Conservation (phyloP, 2,797 vertebrate genomes). For the Strix occidentalis region DNA sequence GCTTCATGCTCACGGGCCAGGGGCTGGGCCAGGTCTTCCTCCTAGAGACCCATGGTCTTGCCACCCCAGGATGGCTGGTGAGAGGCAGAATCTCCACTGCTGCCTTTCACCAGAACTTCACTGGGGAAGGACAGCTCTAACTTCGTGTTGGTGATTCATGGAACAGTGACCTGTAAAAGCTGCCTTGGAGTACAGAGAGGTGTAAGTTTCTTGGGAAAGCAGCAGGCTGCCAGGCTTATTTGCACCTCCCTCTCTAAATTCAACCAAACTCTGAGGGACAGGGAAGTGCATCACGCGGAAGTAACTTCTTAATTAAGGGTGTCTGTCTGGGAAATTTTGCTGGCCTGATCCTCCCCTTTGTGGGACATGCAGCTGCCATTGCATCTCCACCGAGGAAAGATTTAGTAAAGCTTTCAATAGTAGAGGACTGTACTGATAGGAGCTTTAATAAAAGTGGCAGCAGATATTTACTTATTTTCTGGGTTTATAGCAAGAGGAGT, state of each 20-base stretch:
- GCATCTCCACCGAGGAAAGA: neutral
- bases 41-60: neutral
- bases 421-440: neutral
- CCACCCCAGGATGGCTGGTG: neutral
- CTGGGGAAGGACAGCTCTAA: neutral
- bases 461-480: neutral
- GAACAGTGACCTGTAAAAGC: neutral
- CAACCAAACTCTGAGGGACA: neutral
- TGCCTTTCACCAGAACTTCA: no score
- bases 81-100: neutral
- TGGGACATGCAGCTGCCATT: neutral
- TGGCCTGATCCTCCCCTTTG: neutral
- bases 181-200: neutral
- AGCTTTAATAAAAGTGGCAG: neutral
- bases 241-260: neutral
- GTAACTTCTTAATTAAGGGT: neutral
- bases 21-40: neutral
- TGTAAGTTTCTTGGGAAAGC: neutral
- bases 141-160: accelerated
- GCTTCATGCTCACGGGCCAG: neutral
- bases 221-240: neutral
- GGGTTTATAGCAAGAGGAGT: neutral
- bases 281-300: neutral
- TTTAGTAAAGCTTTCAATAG: neutral
- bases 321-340: neutral